Conservation (phyloP, 2,113 vertebrate species). For the Telmatochromis brachygnathus region DNA sequence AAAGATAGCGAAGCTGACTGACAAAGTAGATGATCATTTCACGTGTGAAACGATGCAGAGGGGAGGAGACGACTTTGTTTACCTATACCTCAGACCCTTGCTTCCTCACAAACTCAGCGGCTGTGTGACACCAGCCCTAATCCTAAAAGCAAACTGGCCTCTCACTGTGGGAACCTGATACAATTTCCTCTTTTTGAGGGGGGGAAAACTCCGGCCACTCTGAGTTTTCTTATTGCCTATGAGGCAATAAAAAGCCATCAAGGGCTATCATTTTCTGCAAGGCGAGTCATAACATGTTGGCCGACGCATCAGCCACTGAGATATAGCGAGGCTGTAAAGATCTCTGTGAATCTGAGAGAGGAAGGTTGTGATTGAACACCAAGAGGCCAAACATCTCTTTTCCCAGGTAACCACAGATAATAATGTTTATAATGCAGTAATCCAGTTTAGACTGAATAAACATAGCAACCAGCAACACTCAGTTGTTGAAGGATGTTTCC, state of each 20-base stretch:
- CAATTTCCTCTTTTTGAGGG: constrained; percentile 78
- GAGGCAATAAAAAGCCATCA: constrained; percentile 84
- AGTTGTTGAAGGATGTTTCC: background rate
- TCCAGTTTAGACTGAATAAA: constrained; percentile 22
- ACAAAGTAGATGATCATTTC: constrained; percentile 11
- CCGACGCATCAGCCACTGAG: constrained; percentile 71
- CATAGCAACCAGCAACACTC: constrained; percentile 9
- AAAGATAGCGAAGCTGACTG: constrained; percentile 23
- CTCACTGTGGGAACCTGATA: constrained; percentile 84
- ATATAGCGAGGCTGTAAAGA: constrained; percentile 80
- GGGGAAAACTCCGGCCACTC: constrained; percentile 67
- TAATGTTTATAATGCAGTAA: constrained; percentile 62
- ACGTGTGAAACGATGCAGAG: background rate
- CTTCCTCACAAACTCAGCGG: constrained; percentile 72
- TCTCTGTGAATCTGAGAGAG: constrained; percentile 64
- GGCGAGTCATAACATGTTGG: constrained; percentile 78
- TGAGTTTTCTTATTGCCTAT: constrained; percentile 80
- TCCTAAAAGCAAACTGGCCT: constrained; percentile 76
- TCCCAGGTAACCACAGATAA: constrained; percentile 78
- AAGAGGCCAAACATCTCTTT: constrained; percentile 56
- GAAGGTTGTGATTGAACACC: constrained; percentile 70
- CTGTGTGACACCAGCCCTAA: constrained; percentile 69
- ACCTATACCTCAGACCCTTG: constrained; percentile 33
- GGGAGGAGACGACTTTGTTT: constrained; percentile 48
- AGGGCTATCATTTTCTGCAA: constrained; percentile 72